Base-by-base conservation (phyloP, 2,113 vertebrate species). In the Cyprinus carpio region DNA sequence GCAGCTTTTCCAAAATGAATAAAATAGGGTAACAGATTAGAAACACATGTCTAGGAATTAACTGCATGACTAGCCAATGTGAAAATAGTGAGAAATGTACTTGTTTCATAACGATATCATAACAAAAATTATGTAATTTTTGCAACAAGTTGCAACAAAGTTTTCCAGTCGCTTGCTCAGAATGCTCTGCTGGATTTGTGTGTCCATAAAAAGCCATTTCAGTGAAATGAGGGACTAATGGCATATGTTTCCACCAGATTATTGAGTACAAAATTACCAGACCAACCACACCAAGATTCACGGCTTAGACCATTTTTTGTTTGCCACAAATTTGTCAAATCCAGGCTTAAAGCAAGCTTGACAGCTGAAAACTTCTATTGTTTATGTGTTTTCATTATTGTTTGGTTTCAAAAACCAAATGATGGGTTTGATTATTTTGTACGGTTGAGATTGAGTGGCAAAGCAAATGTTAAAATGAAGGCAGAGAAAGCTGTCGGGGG, bases 241-340 rank as follows among this genome's bases (percentile, higher is more conserved):
- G 51, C 83, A 71, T 86, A 76, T 81, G 56, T 64, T 86, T 76
- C 29, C 82, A 67, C 13, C 46, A 31, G 81, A 80, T 86, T 81
- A 80, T 56, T 15, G 23, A 62, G 82, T 51, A 80, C 31, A 58
- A 71, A 27, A 72, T 62, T 12, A 84, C 67, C 27, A 67, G 67
- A 83, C 54, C 37, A 75, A 69, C 34, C 74, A 72, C 6, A 54
- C 23, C 37, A 29, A 43, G 51, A 75, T 43, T 31, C 71, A 65
- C 16, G 0, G 40, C 20, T 60, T 11, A 49, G 15, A 49, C 27
- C 20, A 60, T 60, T 46, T 25, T 54, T 75, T 75, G 27, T 56
- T 60, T 10, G 34, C 76, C 34, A 79, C 9, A 18, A 29, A 78
- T 78, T 58, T 18, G 23, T 27, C 56, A 62, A 62, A 80, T 62